phyloP scores from a whole-genome alignment of 2,888 invertebrate genomes.

The Papilio gigon region DNA sequence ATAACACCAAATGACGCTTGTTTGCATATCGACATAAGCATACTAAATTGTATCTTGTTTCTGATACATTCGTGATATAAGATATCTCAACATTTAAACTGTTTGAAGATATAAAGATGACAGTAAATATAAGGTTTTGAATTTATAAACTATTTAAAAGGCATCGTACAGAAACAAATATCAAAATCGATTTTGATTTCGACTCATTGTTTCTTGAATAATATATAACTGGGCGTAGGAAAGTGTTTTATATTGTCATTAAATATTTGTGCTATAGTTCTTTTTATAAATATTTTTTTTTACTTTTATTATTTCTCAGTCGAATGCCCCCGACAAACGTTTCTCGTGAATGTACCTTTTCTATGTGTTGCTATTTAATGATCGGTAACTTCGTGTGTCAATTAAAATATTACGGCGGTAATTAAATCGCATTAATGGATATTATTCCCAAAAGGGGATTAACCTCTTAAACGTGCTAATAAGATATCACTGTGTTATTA shows the following conservation, averaged over 20 bases:
- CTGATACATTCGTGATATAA: neutral
- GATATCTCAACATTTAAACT: neutral
- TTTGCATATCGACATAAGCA: neutral
- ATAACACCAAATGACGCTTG: neutral
- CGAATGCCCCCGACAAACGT: neutral
- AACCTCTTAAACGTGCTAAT: constrained; percentile 20
- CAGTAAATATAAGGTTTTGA: neutral
- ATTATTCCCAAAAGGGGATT: constrained; percentile 5
- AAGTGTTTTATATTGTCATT: neutral
- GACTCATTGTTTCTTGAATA: neutral
- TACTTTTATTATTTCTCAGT: neutral
- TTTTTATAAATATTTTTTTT: neutral
- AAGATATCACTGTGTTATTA: neutral
- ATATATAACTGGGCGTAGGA: neutral
- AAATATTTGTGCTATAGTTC: neutral
- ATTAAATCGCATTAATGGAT: constrained; percentile 21
- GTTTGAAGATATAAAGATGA: neutral
- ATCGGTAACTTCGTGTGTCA: constrained; percentile 25
- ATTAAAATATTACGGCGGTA: constrained; percentile 13
- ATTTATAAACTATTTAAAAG: too few relatives aligned
- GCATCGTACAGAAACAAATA: neutral
- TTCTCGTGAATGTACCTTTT: constrained; percentile 13
- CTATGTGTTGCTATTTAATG: constrained; percentile 19
- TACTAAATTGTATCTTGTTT: neutral
- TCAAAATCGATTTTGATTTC: neutral